Conservation (phyloP, 2,888 invertebrate genomes). For the Tenthredo distinguenda region DNA sequence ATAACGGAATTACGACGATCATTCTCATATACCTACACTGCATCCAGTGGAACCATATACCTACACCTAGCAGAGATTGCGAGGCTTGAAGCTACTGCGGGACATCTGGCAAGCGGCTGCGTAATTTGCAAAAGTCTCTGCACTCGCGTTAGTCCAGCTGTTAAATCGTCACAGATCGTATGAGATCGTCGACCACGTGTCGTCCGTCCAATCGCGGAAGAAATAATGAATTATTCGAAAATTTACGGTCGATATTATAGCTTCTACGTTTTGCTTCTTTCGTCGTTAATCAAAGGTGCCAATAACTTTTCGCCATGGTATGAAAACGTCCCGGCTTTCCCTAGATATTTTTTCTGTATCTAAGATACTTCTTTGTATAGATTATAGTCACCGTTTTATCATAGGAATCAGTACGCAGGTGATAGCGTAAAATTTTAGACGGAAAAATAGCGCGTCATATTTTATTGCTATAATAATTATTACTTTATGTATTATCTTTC, state of each 20-base stretch:
- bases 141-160: conserved; percentile 18
- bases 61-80: background rate
- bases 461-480: background rate
- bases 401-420: too few relatives aligned
- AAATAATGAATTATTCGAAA: background rate
- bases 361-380: too few relatives aligned
- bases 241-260: background rate
- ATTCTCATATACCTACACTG: background rate
- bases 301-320: too few relatives aligned
- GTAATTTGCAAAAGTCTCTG: conserved; percentile 9
- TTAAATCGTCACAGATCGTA: background rate
- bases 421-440: too few relatives aligned
- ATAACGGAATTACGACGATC: background rate
- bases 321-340: too few relatives aligned
- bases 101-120: conserved; percentile 50
- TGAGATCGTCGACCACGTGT: conserved; percentile 14
- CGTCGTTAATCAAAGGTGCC: background rate
- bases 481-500: background rate
- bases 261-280: background rate
- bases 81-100: background rate
- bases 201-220: background rate
- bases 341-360: too few relatives aligned
- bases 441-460: too few relatives aligned
- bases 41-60: too few relatives aligned
- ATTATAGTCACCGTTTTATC: too few relatives aligned